A percentile compares a stretch with the other conserved stretches of the same genome.
phyloP scores from a whole-genome alignment of 2,888 invertebrate genomes.

The Globia sparganii region DNA sequence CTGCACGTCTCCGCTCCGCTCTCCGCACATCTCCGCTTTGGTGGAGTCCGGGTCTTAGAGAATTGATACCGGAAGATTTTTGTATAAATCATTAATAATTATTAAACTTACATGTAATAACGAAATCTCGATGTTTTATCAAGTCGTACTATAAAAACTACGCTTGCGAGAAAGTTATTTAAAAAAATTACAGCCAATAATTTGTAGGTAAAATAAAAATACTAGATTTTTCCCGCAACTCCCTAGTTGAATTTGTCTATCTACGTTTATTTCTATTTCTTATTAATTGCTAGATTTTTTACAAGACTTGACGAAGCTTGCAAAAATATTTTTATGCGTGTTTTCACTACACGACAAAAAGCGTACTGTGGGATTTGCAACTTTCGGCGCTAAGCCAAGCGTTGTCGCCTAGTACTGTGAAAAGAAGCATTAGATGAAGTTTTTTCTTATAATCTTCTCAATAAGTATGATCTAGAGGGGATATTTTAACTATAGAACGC shows the following conservation, averaged over 20 bases:
- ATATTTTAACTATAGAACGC: not conserved
- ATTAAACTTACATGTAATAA: not conserved
- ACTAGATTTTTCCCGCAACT: conserved; percentile 45
- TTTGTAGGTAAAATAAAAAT: conserved; percentile 25
- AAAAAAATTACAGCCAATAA: conserved; percentile 10
- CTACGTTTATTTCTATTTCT: conserved; percentile 16
- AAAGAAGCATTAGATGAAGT: not conserved
- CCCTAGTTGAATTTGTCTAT: conserved; percentile 7
- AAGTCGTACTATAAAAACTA: not conserved
- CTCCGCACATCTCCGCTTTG: no score
- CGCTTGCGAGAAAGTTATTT: not conserved
- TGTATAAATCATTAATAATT: not conserved
- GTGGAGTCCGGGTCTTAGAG: no score
- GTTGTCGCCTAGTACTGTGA: not conserved
- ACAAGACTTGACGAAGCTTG: not conserved
- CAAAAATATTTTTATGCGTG: not conserved
- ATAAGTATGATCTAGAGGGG: no score
- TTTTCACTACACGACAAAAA: not conserved
- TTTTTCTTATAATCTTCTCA: not conserved
- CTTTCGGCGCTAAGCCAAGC: not conserved
- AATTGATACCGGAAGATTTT: not conserved
- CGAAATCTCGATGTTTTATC: not conserved
- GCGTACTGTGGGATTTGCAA: not conserved
- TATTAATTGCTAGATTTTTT: not conserved
- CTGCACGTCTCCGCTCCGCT: no score